Conservation (phyloP, 35 echinoderm and acorn worm species). For the Eucidaris tribuloides region DNA sequence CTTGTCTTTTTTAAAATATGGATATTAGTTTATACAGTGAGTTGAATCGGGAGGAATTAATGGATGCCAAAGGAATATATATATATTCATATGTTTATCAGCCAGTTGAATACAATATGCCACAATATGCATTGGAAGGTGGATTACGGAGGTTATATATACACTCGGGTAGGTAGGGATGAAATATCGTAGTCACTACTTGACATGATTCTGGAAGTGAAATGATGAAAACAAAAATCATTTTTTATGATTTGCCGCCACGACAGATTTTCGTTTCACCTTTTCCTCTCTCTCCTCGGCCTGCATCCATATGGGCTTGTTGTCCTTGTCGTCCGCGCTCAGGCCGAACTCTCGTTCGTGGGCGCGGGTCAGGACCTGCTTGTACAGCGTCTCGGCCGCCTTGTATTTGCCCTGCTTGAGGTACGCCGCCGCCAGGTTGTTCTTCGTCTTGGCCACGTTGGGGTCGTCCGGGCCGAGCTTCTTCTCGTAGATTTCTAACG, state of each 20-base stretch:
- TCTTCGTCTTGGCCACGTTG: constrained; percentile 99
- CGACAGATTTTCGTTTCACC: constrained; percentile 53
- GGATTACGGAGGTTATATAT: no score
- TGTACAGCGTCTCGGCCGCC: constrained; percentile 97
- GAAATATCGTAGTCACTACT: no score
- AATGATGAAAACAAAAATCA: no score
- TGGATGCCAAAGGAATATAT: no score
- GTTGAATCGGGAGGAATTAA: no score
- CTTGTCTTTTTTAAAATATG: no score
- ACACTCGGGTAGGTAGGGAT: no score
- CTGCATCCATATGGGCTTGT: constrained; percentile 99
- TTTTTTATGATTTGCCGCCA: constrained; percentile 26
- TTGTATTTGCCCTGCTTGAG: constrained; percentile 99
- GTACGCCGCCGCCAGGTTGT: constrained; percentile 97
- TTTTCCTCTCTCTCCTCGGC: constrained; percentile 98
- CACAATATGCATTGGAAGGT: no score
- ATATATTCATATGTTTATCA: no score
- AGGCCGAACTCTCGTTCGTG: constrained; percentile 95
- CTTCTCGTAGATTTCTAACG: constrained; percentile 97
- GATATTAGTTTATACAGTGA: no score
- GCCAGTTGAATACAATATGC: no score
- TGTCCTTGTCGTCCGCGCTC: constrained; percentile 59
- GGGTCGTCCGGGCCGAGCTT: constrained; percentile 98
- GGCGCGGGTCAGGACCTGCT: constrained; percentile 95
- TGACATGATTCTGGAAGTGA: no score